A percentile compares a stretch with the other conserved stretches of the same genome.
Evolutionary conservation across 2,888 invertebrate genomes (phyloP).

Genomic region (Mallateleia sp.): DNA sequence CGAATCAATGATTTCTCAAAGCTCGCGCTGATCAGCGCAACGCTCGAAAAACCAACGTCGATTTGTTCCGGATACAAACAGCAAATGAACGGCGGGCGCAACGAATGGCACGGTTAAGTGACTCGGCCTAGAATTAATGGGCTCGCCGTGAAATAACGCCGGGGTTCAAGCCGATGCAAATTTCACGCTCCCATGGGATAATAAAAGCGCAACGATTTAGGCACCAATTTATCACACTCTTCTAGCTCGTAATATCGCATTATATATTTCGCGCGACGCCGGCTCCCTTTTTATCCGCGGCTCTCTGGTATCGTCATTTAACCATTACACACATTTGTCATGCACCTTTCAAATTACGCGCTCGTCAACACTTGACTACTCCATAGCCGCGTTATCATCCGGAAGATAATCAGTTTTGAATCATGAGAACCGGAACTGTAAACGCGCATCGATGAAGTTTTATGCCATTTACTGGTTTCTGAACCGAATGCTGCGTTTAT

Average conservation of each 20-base stretch:
- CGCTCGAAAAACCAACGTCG: constrained; percentile 73
- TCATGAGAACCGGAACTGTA: too few relatives aligned
- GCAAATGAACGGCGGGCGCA: constrained; percentile 69
- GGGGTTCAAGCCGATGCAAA: constrained; percentile 70
- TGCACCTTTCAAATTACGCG: constrained; percentile 18
- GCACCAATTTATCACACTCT: constrained; percentile 85
- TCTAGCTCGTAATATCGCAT: constrained; percentile 82
- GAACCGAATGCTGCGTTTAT: not conserved
- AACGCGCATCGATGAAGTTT: too few relatives aligned
- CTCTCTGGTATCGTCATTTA: constrained; percentile 44
- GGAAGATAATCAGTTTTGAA: constrained; percentile 18
- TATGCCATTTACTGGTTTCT: not conserved
- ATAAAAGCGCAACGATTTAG: constrained; percentile 79
- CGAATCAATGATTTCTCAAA: constrained; percentile 64
- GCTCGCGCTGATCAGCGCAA: constrained; percentile 50
- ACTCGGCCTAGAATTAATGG: constrained; percentile 77
- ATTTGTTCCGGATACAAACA: constrained; percentile 77
- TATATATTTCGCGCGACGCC: constrained; percentile 80
- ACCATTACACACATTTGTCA: constrained; percentile 49
- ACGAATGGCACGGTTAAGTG: constrained; percentile 74
- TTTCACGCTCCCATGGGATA: constrained; percentile 70
- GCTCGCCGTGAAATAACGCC: constrained; percentile 66
- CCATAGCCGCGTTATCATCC: not conserved
- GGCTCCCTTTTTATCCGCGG: constrained; percentile 29
- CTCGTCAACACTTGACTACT: constrained; percentile 19